Evolutionary conservation across 2,113 vertebrate genomes (phyloP).

Genomic region (Fulica atra): DNA sequence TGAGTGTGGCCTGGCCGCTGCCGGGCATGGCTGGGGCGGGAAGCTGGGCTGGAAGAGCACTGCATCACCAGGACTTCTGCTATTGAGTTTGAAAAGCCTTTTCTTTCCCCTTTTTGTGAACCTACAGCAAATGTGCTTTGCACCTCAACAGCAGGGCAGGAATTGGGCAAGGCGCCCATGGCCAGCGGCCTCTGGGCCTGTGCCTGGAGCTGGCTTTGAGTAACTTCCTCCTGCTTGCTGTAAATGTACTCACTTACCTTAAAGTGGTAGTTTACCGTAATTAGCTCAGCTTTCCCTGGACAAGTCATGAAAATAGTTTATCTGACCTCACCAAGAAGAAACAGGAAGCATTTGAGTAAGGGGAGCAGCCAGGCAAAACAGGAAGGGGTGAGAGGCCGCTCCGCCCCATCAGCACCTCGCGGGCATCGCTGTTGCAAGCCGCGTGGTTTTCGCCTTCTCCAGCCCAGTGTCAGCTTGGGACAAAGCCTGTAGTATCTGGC

Average conservation of each 20-base stretch:
- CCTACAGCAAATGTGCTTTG: not conserved
- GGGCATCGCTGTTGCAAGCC: not conserved
- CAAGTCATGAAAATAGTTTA: not conserved
- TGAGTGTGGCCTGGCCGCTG: constrained; percentile 9
- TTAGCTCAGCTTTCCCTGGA: not conserved
- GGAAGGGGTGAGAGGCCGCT: constrained; percentile 46
- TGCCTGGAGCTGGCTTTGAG: not conserved
- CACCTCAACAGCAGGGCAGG: not conserved
- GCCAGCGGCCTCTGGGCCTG: not conserved
- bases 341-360: constrained; percentile 47
- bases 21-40: not conserved
- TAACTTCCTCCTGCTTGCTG: not conserved
- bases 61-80: not conserved
- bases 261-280: not conserved
- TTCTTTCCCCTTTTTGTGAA: not conserved
- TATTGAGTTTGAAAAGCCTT: not conserved
- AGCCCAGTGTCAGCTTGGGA: not conserved
- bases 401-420: not conserved
- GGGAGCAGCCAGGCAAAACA: constrained; percentile 32
- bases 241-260: not conserved
- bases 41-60: not conserved
- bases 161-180: not conserved
- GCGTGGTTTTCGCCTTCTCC: not conserved
- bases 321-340: constrained; percentile 1
- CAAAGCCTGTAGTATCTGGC: not conserved